phyloP scores from a whole-genome alignment of 2,113 vertebrate species.

The Myrmophylax atrothorax region DNA sequence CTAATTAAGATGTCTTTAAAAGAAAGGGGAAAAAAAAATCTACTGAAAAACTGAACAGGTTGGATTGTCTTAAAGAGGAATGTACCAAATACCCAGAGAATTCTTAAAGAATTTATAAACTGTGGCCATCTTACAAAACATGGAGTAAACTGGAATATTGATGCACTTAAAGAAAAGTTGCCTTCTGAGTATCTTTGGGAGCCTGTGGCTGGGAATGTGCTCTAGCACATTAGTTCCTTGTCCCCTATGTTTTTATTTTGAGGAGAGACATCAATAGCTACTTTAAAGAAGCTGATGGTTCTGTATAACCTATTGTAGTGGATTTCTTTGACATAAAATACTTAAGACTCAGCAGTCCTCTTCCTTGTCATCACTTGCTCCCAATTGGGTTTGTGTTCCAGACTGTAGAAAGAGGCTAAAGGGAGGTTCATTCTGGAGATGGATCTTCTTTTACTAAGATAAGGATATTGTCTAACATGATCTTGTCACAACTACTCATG shows the following conservation, averaged over 20 bases:
- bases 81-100: conserved; percentile 41
- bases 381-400: neutral
- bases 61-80: conserved; percentile 77
- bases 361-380: neutral
- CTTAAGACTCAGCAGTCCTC: neutral
- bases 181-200: neutral
- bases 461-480: neutral
- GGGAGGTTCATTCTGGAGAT: neutral
- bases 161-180: neutral
- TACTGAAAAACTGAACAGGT: conserved; percentile 72
- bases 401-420: neutral
- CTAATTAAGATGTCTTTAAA: conserved; percentile 85
- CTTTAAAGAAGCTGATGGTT: neutral
- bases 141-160: neutral
- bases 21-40: conserved; percentile 44
- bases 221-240: neutral
- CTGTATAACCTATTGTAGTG: neutral
- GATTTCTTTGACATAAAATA: neutral
- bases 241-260: neutral
- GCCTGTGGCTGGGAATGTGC: neutral
- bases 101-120: conserved; percentile 24
- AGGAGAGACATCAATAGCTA: neutral
- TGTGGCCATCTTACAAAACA: neutral
- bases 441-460: neutral
- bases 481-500: neutral